These are phyloP conservation scores for Lophotis ruficrista DNA, from an alignment of 2,113 vertebrate species.

Conservation along the genomic window DNA sequence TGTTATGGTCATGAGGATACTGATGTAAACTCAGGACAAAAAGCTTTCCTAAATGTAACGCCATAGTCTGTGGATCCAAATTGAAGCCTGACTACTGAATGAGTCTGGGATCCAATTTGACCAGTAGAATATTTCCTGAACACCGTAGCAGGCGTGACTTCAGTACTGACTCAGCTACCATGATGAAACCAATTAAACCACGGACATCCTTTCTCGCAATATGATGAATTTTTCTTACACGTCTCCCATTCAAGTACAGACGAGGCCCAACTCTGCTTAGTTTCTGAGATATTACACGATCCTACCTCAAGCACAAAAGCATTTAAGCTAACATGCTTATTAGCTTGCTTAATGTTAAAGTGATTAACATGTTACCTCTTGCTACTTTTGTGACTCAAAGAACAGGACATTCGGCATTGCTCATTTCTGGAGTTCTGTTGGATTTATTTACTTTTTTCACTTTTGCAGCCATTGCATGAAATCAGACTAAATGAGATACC, in stretches of 20 bases:
- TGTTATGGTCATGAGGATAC: background rate
- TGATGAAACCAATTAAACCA: background rate
- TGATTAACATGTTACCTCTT: slow-evolving; percentile 42
- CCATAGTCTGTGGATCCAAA: background rate
- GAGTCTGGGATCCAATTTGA: background rate
- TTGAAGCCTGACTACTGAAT: background rate
- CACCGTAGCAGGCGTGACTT: background rate
- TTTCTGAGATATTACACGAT: slow-evolving; percentile 8
- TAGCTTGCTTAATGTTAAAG: background rate
- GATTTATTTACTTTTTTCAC: background rate
- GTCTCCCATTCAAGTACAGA: slow-evolving; percentile 36
- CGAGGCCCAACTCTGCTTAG: background rate
- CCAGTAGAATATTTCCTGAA: background rate
- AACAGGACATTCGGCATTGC: background rate
- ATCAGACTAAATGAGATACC: background rate
- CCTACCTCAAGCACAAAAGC: background rate
- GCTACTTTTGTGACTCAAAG: slow-evolving; percentile 50
- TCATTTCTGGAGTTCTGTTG: background rate
- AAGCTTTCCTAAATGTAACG: background rate
- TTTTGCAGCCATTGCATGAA: background rate
- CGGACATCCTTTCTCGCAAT: background rate
- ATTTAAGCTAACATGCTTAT: background rate
- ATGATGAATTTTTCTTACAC: background rate
- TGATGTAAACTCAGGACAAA: background rate
- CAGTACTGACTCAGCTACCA: background rate